Evolutionary conservation across 2,797 vertebrate genomes (phyloP).

Genomic region (Manis pentadactyla): DNA sequence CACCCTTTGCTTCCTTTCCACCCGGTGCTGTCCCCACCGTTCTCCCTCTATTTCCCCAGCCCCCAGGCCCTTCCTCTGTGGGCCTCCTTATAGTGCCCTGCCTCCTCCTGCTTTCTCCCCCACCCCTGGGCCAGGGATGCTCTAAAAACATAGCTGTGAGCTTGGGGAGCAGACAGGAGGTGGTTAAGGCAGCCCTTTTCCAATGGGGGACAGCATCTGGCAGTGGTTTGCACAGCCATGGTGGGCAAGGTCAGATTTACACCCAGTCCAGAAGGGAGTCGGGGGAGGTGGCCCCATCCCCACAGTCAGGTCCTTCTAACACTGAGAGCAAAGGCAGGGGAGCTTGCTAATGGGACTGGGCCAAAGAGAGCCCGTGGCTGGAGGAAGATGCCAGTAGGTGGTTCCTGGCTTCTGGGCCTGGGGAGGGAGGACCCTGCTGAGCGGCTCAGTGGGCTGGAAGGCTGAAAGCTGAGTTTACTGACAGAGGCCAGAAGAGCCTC

Average conservation of each 20-base stretch:
- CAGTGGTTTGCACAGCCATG: not conserved
- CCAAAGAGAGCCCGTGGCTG: not conserved
- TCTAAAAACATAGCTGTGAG: not conserved
- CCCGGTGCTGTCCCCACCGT: not conserved
- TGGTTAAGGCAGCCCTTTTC: not conserved
- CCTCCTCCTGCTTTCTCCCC: not conserved
- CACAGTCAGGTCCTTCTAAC: not conserved
- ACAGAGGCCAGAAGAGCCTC: not conserved
- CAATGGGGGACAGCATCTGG: accelerated
- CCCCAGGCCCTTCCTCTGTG: slow-evolving; percentile 10
- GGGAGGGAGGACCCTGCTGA: not conserved
- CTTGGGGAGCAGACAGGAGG: not conserved
- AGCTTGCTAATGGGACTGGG: not conserved
- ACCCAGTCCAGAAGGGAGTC: not conserved
- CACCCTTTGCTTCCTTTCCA: slow-evolving; percentile 20
- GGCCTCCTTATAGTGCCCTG: not conserved
- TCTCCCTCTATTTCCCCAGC: not conserved
- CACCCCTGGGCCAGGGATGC: not conserved
- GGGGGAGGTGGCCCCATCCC: not conserved
- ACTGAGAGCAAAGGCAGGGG: not conserved
- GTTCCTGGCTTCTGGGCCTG: not conserved
- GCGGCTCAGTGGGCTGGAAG: too few relatives aligned
- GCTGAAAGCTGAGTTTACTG: not conserved
- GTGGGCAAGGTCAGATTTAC: not conserved
- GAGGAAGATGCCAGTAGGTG: not conserved